These are phyloP conservation scores for Sebastes trivittatus DNA, from an alignment of 2,797 vertebrate genomes.

Conservation along the genomic window DNA sequence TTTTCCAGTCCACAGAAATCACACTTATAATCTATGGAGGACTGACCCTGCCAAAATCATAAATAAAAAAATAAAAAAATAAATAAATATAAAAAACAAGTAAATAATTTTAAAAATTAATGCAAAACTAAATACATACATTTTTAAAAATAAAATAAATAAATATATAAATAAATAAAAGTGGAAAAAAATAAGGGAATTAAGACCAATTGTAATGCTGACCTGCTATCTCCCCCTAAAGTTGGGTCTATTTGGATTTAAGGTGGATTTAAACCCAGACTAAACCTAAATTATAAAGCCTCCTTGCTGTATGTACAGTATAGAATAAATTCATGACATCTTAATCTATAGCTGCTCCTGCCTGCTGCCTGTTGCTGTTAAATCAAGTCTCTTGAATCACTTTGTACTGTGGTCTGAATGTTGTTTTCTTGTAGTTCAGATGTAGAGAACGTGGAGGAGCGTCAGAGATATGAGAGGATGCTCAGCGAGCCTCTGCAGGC, in stretches of 20 bases:
- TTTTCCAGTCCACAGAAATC: neutral
- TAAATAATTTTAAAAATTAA: no score
- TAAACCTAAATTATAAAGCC: neutral
- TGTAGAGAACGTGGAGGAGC: conserved; percentile 64
- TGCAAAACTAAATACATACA: no score
- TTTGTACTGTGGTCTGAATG: neutral
- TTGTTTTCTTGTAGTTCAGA: conserved; percentile 63
- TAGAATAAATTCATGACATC: neutral
- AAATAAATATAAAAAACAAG: no score
- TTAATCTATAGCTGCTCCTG: neutral
- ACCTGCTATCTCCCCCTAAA: no score
- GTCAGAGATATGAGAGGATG: conserved; percentile 23
- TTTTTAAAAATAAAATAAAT: no score
- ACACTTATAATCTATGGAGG: no score
- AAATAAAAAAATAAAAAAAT: no score
- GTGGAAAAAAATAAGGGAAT: no score
- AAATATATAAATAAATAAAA: no score
- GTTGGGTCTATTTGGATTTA: no score
- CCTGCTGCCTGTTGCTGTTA: neutral
- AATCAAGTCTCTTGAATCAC: neutral
- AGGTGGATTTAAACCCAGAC: neutral
- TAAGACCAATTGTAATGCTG: no score
- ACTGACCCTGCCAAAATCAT: no score
- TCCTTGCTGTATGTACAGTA: neutral
- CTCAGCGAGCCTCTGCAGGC: conserved; percentile 27